Evolutionary conservation across 2,888 invertebrate species (phyloP).

Genomic region (Apotomis turbidana): DNA sequence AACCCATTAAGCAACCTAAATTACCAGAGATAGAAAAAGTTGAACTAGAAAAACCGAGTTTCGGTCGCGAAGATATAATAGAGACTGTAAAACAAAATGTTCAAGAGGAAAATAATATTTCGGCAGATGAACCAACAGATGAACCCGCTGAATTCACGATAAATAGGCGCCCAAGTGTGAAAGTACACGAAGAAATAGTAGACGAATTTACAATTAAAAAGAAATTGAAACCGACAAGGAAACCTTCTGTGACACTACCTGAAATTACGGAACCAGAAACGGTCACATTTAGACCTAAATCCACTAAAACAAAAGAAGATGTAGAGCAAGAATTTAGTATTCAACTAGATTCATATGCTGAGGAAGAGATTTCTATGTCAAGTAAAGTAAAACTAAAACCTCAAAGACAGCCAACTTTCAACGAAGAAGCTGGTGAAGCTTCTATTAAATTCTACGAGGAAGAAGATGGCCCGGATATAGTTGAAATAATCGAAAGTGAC

Average conservation of each 20-base stretch:
- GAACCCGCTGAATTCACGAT: slow-evolving; percentile 61
- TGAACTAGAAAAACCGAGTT: slow-evolving; percentile 82
- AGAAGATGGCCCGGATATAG: slow-evolving; percentile 66
- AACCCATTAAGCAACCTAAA: slow-evolving; percentile 82
- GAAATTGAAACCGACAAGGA: slow-evolving; percentile 87
- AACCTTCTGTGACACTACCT: slow-evolving; percentile 86
- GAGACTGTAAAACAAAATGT: slow-evolving; percentile 61
- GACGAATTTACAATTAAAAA: slow-evolving; percentile 89
- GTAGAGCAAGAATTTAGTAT: slow-evolving; percentile 96
- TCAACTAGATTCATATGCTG: slow-evolving; percentile 92
- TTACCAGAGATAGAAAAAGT: slow-evolving; percentile 81
- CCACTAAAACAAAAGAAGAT: slow-evolving; percentile 91
- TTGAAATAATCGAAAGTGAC: slow-evolving; percentile 77
- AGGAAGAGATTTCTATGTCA: slow-evolving; percentile 94
- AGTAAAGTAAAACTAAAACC: slow-evolving; percentile 92
- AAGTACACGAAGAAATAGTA: slow-evolving; percentile 79
- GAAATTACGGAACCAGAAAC: slow-evolving; percentile 90
- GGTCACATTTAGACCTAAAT: slow-evolving; percentile 91
- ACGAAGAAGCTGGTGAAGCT: slow-evolving; percentile 90
- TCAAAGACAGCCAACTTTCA: slow-evolving; percentile 88
- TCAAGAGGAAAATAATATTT: slow-evolving; percentile 51
- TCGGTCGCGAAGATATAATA: slow-evolving; percentile 79
- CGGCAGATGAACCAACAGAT: slow-evolving; percentile 67
- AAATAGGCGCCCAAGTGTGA: slow-evolving; percentile 70
- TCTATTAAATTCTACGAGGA: slow-evolving; percentile 87